Evolutionary conservation across 2,113 vertebrate genomes (phyloP), one percentile per base, ranked within the genome.

Genomic region (Megaceryle maxima): DNA sequence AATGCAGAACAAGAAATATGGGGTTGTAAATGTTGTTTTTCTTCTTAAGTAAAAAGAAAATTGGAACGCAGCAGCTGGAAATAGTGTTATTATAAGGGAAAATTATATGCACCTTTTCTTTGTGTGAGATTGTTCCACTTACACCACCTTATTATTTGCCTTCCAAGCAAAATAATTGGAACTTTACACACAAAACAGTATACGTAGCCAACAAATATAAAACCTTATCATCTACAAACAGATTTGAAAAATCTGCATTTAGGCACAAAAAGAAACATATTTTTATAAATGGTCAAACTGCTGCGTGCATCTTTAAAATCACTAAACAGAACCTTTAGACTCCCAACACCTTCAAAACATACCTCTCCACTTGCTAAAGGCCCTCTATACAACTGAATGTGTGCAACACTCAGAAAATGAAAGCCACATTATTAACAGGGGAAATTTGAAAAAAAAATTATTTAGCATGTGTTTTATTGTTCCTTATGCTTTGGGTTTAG

Each of bases 141-240:
- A 83, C 41, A 70, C 87, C 43, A 83, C 13, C 16, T 88, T 35
- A 83, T 70, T 93, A 90, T 86, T 90, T 88, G 81, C 16, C 81
- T 68, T 90, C 83, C 88, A 92, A 94, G 69, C 16, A 87, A 95
- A 94, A 77, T 88, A 94, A 87, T 10, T 89, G 66, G 31, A 87
- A 91, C 66, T 93, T 91, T 31, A 81, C 29, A 57, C 9, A 84
- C 26, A 88, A 46, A 94, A 44, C 22, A 41, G 48, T 24, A 31
- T 26, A 81, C 0, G 0, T 8, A 79, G 3, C 11, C 60, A 90
- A 87, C 56, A 92, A 88, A 74, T 41, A 67, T 5, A 93, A 82
- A 87, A 81, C 14, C 57, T 97, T 91, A 91, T 90, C 53, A 86
- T 60, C 75, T 57, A 94, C 22, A 73, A 91, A 82, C 70, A 95